Percentiles rank a stretch among this genome's conserved stretches.
These are phyloP conservation scores for Lemur catta DNA, from an alignment of 2,797 vertebrate species.

Conservation along the genomic window DNA sequence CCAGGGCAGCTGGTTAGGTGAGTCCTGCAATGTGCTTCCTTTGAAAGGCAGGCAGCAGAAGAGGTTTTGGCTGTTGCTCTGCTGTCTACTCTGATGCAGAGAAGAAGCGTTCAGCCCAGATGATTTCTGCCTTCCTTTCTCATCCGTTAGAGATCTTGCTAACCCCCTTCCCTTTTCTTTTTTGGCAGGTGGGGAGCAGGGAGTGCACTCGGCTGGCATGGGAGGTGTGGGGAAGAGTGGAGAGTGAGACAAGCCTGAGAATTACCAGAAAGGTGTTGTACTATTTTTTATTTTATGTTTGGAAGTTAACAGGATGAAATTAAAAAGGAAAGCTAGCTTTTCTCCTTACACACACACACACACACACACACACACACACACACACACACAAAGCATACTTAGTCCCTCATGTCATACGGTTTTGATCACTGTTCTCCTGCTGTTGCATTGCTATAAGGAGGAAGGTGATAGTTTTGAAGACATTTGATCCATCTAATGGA, in stretches of 20 bases:
- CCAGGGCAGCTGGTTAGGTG: background rate
- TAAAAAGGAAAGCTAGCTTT: conserved; percentile 40
- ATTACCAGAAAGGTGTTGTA: background rate
- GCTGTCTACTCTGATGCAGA: accelerated
- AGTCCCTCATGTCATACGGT: background rate
- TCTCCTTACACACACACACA: background rate
- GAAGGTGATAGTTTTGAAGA: conserved; percentile 64
- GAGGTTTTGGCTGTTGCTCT: background rate
- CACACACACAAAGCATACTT: background rate
- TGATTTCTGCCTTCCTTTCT: background rate
- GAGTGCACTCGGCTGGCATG: no score
- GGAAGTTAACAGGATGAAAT: background rate
- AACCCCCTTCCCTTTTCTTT: background rate
- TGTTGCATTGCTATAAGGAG: background rate
- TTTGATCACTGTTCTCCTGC: background rate
- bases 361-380: background rate
- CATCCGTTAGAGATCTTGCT: background rate
- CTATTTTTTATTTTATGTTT: background rate
- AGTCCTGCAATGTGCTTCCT: background rate
- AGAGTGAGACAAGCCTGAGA: background rate
- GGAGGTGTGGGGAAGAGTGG: background rate
- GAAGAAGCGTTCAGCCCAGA: background rate
- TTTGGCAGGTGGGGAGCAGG: background rate
- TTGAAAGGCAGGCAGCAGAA: background rate
- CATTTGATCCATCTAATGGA: conserved; percentile 68